phyloP scores from a whole-genome alignment of 2,113 vertebrate genomes.

The Passerina amoena region DNA sequence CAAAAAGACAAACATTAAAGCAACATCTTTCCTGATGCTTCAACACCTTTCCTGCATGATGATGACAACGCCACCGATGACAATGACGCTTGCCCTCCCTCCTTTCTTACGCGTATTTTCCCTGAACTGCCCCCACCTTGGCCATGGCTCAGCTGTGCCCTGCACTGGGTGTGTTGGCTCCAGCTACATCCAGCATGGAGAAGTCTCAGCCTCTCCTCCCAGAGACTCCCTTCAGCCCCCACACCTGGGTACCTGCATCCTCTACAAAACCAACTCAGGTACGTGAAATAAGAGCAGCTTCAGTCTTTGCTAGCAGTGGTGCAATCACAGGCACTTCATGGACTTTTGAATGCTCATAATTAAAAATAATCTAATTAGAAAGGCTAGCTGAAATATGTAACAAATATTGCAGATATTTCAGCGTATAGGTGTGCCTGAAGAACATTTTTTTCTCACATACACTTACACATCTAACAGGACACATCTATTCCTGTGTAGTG shows the following conservation, averaged over 20 bases:
- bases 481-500: background rate
- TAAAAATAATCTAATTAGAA: background rate
- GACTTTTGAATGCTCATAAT: background rate
- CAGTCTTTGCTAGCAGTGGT: background rate
- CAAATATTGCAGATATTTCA: background rate
- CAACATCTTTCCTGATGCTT: accelerated
- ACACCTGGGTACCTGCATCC: too few relatives aligned
- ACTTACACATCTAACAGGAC: background rate
- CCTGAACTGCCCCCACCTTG: accelerated
- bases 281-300: background rate
- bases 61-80: accelerated
- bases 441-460: background rate
- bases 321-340: background rate
- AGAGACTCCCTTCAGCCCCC: background rate
- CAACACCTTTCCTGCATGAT: background rate
- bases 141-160: background rate
- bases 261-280: too few relatives aligned
- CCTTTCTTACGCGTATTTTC: background rate
- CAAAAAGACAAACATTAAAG: background rate
- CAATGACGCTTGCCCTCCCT: background rate
- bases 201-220: background rate
- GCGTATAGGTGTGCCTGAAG: background rate
- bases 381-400: background rate
- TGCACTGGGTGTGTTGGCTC: background rate
- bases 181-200: background rate